Base-by-base conservation (phyloP, 2,113 vertebrate genomes). In the Mormoops blainvillei region DNA sequence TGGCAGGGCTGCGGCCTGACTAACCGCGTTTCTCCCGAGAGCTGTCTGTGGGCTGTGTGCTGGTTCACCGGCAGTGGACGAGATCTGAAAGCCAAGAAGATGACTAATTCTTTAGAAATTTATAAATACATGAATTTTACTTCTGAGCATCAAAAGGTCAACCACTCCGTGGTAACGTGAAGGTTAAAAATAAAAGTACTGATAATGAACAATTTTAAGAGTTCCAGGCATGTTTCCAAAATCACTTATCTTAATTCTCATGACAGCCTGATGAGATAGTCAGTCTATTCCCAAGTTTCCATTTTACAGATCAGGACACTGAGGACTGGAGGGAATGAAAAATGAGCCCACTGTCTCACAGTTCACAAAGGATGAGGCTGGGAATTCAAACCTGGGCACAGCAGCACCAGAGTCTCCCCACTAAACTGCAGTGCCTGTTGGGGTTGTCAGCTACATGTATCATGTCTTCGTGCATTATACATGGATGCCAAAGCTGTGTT, bases 11-110 rank as follows among this genome's bases (percentile, higher is more conserved):
- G 65, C 91, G 90, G 78, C 26, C n/a, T 98, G 98, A 98, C 97
- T 98, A 98, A 99, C 98, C 99, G 97, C 84, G 78, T 94, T 89
- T 96, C 98, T 99, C 99, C 99, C 98, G 98, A 99, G 98, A 95
- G 96, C 95, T 94, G 98, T 98, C 98, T 98, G 96, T 78, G 15
- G 97, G 93, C 96, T 98, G 96, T 95, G 98, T 98, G 98, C 98
- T 98, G 98, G 98, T 98, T 99, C 98, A 98, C 97, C 98, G 98
- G 97, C 83, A 95, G 90, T 18, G 36, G 97, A 95, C 88, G 97
- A 96, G 92, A 84, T 93, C 95, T 98, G 95, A 96, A 91, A 95
- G 96, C n/a, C n/a, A n/a, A n/a, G n/a, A n/a, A n/a, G 83, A 95
- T 95, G 96, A 98, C 90, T 92, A 95, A 94, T 96, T 83, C 67